These are phyloP conservation scores for Mallateleia sp. DNA, from an alignment of 2,888 invertebrate genomes.

Conservation along the genomic window DNA sequence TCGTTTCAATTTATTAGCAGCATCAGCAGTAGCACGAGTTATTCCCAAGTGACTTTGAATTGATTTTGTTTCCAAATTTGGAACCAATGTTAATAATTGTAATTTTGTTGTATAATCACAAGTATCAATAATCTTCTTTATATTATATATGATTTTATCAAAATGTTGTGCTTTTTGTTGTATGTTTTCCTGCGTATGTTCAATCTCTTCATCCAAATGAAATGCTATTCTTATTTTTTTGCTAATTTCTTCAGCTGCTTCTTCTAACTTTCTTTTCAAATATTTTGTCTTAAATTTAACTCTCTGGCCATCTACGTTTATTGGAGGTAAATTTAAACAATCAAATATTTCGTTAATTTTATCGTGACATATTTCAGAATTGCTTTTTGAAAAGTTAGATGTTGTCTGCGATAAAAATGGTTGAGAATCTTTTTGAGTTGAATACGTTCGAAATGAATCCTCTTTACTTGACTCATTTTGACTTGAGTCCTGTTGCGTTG, in stretches of 20 bases:
- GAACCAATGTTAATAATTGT: constrained; percentile 24
- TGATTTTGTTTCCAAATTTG: constrained; percentile 43
- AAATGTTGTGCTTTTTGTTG: no score
- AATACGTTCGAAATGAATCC: no score
- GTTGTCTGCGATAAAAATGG: constrained; percentile 14
- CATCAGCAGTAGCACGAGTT: constrained; percentile 25
- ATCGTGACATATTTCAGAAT: constrained; percentile 29
- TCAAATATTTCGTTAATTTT: constrained; percentile 33
- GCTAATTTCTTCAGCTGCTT: constrained; percentile 14
- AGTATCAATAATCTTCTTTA: no score
- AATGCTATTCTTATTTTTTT: constrained; percentile 41
- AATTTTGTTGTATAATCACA: no score
- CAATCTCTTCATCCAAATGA: constrained; percentile 39
- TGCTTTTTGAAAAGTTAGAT: constrained; percentile 20
- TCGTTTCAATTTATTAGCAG: constrained; percentile 28
- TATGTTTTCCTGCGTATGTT: no score
- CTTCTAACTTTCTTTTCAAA: constrained; percentile 29
- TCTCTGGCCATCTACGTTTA: constrained; percentile 1
- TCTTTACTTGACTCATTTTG: no score
- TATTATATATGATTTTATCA: no score
- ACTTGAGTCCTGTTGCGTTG: no score
- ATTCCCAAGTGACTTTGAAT: constrained; percentile 26
- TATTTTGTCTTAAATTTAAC: constrained; percentile 7
- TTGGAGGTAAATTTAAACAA: constrained; percentile 30
- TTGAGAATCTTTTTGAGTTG: constrained; percentile 21